A percentile compares a stretch with the other conserved stretches of the same genome.
These are phyloP conservation scores for Choloepus hoffmanni DNA, from an alignment of 2,113 vertebrate species.

Conservation along the genomic window DNA sequence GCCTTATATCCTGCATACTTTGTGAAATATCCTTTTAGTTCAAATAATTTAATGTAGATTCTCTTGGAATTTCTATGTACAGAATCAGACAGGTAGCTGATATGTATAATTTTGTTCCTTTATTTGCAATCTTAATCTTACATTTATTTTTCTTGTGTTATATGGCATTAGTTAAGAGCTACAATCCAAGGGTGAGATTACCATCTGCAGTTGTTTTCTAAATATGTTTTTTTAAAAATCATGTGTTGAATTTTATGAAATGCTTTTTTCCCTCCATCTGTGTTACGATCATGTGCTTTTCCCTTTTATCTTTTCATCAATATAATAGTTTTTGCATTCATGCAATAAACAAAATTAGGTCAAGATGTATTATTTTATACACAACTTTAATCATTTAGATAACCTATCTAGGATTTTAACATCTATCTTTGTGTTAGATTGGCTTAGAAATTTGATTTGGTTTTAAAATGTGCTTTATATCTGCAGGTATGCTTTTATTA, in stretches of 20 bases:
- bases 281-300: background rate
- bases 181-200: background rate
- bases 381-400: constrained; percentile 4
- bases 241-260: constrained; percentile 10
- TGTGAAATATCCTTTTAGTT: background rate
- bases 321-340: background rate
- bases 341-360: constrained; percentile 18
- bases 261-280: background rate
- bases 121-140: background rate
- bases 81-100: background rate
- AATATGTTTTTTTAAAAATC: background rate
- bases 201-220: background rate
- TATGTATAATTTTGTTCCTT: constrained; percentile 9
- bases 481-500: background rate
- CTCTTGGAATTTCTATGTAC: background rate
- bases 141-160: background rate
- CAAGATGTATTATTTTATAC: constrained; percentile 3
- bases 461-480: constrained; percentile 28
- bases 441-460: background rate
- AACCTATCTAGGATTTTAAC: background rate
- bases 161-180: background rate
- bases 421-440: background rate
- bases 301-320: background rate
- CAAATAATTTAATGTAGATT: background rate
- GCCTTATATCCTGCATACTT: background rate